A percentile compares a stretch with the other conserved stretches of the same genome.
phyloP scores from a whole-genome alignment of 2,797 vertebrate species.

The Psittacula derbiana region DNA sequence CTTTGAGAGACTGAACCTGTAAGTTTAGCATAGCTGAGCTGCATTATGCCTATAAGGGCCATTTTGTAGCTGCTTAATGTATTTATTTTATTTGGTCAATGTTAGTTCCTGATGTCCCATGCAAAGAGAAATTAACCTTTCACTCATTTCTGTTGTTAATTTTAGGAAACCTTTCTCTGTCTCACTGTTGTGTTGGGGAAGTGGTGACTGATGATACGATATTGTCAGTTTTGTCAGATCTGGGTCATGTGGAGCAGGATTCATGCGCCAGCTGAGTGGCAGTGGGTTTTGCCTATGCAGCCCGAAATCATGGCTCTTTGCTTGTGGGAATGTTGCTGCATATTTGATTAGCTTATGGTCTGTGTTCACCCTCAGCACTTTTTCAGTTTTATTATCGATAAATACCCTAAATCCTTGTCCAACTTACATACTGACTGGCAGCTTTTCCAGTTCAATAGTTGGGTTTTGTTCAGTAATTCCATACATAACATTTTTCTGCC shows the following conservation, averaged over 20 bases:
- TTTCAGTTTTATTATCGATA: neutral
- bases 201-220: neutral
- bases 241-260: conserved; percentile 7
- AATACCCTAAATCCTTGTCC: neutral
- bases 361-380: neutral
- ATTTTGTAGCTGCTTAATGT: neutral
- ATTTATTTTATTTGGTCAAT: neutral
- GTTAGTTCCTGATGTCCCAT: neutral
- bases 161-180: neutral
- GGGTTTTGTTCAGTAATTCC: neutral
- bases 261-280: neutral
- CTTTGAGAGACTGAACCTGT: neutral
- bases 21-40: neutral
- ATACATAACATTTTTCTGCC: neutral
- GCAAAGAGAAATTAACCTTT: neutral
- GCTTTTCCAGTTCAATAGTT: neutral
- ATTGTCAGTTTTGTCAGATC: conserved; percentile 16
- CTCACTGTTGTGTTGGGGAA: neutral
- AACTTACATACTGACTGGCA: neutral
- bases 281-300: neutral
- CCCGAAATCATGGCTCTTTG: neutral
- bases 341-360: neutral
- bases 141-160: neutral
- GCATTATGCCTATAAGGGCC: neutral
- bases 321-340: neutral